Conservation (phyloP, 2,888 invertebrate genomes). For the Pterostichus niger region DNA sequence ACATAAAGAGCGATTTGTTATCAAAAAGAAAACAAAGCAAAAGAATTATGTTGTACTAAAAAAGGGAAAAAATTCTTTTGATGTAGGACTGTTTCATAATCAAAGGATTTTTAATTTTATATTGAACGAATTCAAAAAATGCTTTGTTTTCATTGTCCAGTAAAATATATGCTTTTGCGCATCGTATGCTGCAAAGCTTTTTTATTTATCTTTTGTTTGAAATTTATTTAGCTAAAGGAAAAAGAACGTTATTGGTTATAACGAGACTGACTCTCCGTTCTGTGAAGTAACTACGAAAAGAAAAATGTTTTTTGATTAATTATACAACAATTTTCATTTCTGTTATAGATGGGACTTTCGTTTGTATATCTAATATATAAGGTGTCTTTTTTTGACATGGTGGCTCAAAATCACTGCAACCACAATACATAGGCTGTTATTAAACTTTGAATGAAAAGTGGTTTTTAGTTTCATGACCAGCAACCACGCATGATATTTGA, state of each 20-base stretch:
- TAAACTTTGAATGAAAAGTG: too few relatives aligned
- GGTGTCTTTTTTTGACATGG: too few relatives aligned
- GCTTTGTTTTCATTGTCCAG: constrained; percentile 27
- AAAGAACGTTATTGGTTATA: background rate
- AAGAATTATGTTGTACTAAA: constrained; percentile 40
- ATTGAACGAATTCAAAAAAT: constrained; percentile 44
- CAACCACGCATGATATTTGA: too few relatives aligned
- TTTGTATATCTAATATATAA: too few relatives aligned
- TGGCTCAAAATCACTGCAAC: too few relatives aligned
- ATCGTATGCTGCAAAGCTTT: background rate
- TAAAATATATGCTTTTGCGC: constrained; percentile 16
- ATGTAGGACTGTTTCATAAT: constrained; percentile 40
- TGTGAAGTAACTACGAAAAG: too few relatives aligned
- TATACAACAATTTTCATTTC: too few relatives aligned
- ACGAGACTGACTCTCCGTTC: too few relatives aligned
- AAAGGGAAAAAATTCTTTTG: constrained; percentile 44
- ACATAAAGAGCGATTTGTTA: constrained; percentile 62
- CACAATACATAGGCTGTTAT: too few relatives aligned
- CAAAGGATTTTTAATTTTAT: constrained; percentile 55
- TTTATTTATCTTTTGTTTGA: constrained; percentile 2
- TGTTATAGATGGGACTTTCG: too few relatives aligned
- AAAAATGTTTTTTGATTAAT: too few relatives aligned
- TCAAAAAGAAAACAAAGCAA: constrained; percentile 47
- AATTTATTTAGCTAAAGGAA: constrained; percentile 4
- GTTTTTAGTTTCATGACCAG: too few relatives aligned